Percentiles rank a stretch among this genome's conserved stretches.
These are phyloP conservation scores for Rallus crepitans DNA, from an alignment of 2,797 vertebrate species.

Conservation along the genomic window DNA sequence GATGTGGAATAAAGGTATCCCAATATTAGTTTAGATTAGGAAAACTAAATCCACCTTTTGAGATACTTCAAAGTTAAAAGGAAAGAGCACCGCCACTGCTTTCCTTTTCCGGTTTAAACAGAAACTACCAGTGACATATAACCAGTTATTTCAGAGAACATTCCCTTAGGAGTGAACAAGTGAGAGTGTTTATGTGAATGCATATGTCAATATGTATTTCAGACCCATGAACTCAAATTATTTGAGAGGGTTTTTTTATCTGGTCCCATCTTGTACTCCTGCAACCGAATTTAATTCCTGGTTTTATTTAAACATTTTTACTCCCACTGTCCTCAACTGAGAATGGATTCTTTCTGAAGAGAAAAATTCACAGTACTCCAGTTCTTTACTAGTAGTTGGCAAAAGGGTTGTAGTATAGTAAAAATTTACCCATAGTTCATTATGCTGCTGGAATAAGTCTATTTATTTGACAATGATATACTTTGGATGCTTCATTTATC, in stretches of 20 bases:
- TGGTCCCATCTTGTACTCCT: not conserved
- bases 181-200: not conserved
- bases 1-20: constrained; percentile 14
- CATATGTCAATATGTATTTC: not conserved
- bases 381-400: not conserved
- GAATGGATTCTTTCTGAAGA: not conserved
- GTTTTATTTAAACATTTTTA: not conserved
- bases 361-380: not conserved
- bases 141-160: not conserved
- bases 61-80: not conserved
- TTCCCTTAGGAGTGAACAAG: not conserved
- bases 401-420: not conserved
- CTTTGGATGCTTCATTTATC: not conserved
- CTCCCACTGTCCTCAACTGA: not conserved
- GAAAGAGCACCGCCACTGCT: not conserved
- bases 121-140: not conserved
- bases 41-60: constrained; percentile 13
- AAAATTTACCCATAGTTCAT: not conserved
- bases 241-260: not conserved
- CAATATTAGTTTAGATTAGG: constrained; percentile 24
- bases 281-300: not conserved
- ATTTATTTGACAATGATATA: accelerated
- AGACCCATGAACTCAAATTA: not conserved
- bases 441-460: not conserved
- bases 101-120: not conserved